Evolutionary conservation across 2,797 vertebrate species (phyloP), one percentile per base, ranked within the genome.

Genomic region (Pseudomugil gertrudae): DNA sequence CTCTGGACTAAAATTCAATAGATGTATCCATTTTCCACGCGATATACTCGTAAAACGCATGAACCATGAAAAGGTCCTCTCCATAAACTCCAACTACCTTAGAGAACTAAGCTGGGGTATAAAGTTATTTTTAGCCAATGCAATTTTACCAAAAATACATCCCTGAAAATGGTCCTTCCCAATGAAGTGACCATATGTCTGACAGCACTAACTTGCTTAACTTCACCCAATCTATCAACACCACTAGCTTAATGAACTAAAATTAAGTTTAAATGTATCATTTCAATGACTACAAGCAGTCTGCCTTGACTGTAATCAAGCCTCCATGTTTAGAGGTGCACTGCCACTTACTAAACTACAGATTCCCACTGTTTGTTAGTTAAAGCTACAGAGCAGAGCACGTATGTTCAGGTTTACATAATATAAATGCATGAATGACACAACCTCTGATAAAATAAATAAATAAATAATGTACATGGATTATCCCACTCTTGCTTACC

Each of bases 401-500:
- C 50, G 66, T 1, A 40, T 63, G n/a, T 63, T 33, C 24, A 26
- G 65, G 84, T 86, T 89, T 84, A 79, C 75, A 87, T 84, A 81
- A 70, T 72, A 64, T 59, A 65, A 72, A 81, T 88, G 84, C 90
- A 84, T 89, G 82, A 88, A 73, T 62, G 80, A 81, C 88, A 74
- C 79, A 85, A 81, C 69, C 79, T 58, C 87, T 83, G 90, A 92
- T 87, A 91, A 92, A 90, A 80, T 67, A 76, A 68, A 83, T 81
- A 83, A 90, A 91, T 3, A 29, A 29, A 29, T 29, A 5, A 29
- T 29, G 78, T 80, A 86, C 58, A 45, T 72, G 86, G 90, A 90
- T 92, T 88, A 91, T 90, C 87, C 88, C 84, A 86, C 87, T 86
- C 82, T 69, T 84, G 77, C 70, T 83, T 76, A 80, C 81, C 77